A percentile compares a stretch with the other conserved stretches of the same genome.
These are phyloP conservation scores for Caenorhabditis uteleia DNA, from an alignment of 2,888 invertebrate species.

Conservation along the genomic window DNA sequence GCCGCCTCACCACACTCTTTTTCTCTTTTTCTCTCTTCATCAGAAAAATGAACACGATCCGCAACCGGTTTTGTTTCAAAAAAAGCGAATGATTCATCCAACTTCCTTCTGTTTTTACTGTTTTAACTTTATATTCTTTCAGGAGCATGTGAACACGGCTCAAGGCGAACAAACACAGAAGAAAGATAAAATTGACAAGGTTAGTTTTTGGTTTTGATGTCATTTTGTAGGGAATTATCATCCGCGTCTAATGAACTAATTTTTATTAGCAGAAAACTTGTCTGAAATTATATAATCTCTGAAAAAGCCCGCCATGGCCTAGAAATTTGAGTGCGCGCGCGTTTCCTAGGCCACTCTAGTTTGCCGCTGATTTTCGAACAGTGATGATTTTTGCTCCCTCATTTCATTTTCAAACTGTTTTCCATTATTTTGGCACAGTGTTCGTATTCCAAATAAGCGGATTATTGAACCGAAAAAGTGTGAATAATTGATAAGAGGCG, in stretches of 20 bases:
- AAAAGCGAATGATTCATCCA: neutral
- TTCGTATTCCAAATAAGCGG: too few relatives aligned
- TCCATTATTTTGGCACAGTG: too few relatives aligned
- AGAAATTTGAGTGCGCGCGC: slow-evolving; percentile 4
- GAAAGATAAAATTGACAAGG: slow-evolving; percentile 31
- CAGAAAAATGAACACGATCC: neutral
- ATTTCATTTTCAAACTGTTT: neutral
- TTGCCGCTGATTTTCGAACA: neutral
- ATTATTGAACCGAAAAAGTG: too few relatives aligned
- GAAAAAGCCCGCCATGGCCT: slow-evolving; percentile 15
- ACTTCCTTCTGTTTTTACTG: neutral
- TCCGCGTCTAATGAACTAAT: too few relatives aligned
- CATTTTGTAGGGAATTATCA: too few relatives aligned
- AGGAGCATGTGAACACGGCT: slow-evolving; percentile 45
- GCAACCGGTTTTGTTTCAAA: slow-evolving; percentile 1
- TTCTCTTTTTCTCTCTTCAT: slow-evolving; percentile 1
- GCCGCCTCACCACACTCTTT: neutral
- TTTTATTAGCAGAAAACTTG: neutral
- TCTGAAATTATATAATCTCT: neutral
- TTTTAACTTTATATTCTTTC: slow-evolving; percentile 5
- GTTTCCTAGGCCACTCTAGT: slow-evolving; percentile 16
- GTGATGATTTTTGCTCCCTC: too few relatives aligned
- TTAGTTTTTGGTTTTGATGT: slow-evolving; percentile 14
- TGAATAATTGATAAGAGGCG: neutral
- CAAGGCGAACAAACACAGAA: slow-evolving; percentile 32